Base-by-base conservation (phyloP, 2,888 invertebrate species). In the Catonia carolina region DNA sequence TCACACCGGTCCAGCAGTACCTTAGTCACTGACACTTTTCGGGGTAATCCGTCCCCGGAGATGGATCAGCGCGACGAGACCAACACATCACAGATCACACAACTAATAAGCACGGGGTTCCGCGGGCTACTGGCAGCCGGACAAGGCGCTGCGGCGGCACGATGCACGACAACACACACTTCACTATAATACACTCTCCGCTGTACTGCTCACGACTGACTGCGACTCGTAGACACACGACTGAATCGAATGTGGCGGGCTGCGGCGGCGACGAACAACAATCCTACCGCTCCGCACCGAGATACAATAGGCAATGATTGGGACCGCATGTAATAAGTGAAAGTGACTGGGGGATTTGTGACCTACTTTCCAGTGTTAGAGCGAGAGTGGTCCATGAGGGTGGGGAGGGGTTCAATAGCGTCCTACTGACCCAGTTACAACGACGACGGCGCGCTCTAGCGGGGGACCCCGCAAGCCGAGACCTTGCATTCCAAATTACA, bases 291-390 rank as follows among this genome's bases (percentile, higher is more conserved):
- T 23, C 45, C 45, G 45, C 45, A 27, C 45, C 45, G 77, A 76
- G 77, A 76, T 78, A 81, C 81, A 80, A 80, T 79, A 79, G 78
- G 78, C 79, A 81, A 81, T 81, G 81, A 81, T 82, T 81, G 81
- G 81, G 78, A 78, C 83, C 54, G 58, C 82, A 83, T 85, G 85
- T 83, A 85, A 85, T 84, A 85, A 86, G 86, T 86, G 86, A 86
- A 86, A 86, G 86, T 86, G 84, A 85, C 80, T 79, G 80, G 74
- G 74, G 74, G 78, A 77, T 75, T 78, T 79, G 78, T 45, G 45
- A 45, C 45, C 45, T 45, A 45, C 45, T 45, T 45, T 18, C 45
- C n/a, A 45, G 80, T 81, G 84, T 82, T 87, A 87, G 80, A 87
- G 79, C 79, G 60, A 59, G 60, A 33, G 54, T 76, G 75, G 75